Evolutionary conservation across 2,113 vertebrate genomes (phyloP).

Genomic region (Podarcis raffonei): DNA sequence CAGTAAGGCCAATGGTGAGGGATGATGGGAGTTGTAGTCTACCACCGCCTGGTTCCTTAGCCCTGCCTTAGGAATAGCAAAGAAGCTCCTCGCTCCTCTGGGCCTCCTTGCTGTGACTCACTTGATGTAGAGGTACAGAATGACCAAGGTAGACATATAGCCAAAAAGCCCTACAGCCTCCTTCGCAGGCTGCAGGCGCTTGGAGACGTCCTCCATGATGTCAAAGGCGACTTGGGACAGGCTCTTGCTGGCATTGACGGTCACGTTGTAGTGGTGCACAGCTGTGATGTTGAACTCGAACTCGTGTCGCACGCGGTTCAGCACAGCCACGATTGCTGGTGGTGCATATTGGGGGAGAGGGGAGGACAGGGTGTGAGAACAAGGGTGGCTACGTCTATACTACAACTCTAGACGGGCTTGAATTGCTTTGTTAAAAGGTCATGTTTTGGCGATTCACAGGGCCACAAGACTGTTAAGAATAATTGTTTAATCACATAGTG

Average conservation of each 20-base stretch:
- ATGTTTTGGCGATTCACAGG: neutral
- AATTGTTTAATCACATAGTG: no score
- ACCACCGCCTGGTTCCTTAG: no score
- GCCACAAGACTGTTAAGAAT: neutral
- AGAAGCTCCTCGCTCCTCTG: rapidly evolving
- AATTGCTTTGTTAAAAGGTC: neutral
- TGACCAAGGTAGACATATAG: constrained; percentile 70
- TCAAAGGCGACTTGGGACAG: constrained; percentile 78
- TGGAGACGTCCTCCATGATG: constrained; percentile 76
- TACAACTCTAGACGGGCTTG: neutral
- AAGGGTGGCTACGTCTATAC: neutral
- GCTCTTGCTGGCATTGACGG: constrained; percentile 77
- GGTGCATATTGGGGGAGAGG: neutral
- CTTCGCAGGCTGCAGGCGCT: constrained; percentile 56
- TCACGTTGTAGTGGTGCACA: constrained; percentile 71
- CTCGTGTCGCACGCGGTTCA: constrained; percentile 78
- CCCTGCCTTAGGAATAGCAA: no score
- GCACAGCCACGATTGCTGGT: constrained; percentile 67
- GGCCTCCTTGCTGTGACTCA: constrained; percentile 63
- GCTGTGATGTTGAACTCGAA: constrained; percentile 89
- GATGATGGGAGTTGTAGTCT: neutral
- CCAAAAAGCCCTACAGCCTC: constrained; percentile 64
- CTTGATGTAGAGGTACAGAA: constrained; percentile 78
- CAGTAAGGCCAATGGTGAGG: neutral
- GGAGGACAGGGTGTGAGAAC: rapidly evolving